phyloP scores from a whole-genome alignment of 1,140 invertebrate genomes.

The Cephus cinctus region DNA sequence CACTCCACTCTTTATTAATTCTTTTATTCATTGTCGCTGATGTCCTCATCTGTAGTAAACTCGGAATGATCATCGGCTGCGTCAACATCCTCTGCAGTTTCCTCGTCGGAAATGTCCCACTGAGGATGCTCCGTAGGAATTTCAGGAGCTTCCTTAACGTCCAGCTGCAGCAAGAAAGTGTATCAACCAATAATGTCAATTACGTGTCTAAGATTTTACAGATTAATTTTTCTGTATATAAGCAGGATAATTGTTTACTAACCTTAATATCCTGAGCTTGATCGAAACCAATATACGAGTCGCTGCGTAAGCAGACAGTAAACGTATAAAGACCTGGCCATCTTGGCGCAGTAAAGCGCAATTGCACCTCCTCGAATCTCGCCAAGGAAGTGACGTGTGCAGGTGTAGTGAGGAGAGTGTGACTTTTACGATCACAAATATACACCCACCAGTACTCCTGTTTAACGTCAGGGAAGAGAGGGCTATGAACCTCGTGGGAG shows the following conservation, averaged over 20 bases:
- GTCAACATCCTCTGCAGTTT: slow-evolving; percentile 78
- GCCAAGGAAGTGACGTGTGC: slow-evolving; percentile 86
- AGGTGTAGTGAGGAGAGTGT: slow-evolving; percentile 85
- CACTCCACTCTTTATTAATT: too few species aligned
- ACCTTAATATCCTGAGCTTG: slow-evolving; percentile 89
- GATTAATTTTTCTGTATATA: too few species aligned
- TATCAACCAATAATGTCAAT: slow-evolving; percentile 1
- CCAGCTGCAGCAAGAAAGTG: slow-evolving; percentile 63
- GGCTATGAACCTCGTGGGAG: slow-evolving; percentile 95
- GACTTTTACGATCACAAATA: slow-evolving; percentile 90
- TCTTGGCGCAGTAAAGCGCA: slow-evolving; percentile 89
- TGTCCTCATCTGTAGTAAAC: slow-evolving; percentile 71
- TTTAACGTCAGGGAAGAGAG: slow-evolving; percentile 91
- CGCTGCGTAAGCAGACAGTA: slow-evolving; percentile 84
- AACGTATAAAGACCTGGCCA: slow-evolving; percentile 93
- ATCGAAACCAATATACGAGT: slow-evolving; percentile 94
- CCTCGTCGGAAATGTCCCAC: slow-evolving; percentile 94
- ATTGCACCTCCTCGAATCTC: slow-evolving; percentile 80
- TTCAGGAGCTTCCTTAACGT: slow-evolving; percentile 92
- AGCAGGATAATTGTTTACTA: slow-evolving; percentile 20
- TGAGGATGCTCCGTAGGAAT: slow-evolving; percentile 90
- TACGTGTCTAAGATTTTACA: too few species aligned
- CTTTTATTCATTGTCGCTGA: slow-evolving; percentile 60
- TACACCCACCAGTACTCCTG: slow-evolving; percentile 99
- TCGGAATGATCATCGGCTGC: slow-evolving; percentile 68